Percentiles rank a stretch among this genome's conserved stretches.
phyloP scores from a whole-genome alignment of 2,113 vertebrate species.

The Hemibagrus wyckioides region DNA sequence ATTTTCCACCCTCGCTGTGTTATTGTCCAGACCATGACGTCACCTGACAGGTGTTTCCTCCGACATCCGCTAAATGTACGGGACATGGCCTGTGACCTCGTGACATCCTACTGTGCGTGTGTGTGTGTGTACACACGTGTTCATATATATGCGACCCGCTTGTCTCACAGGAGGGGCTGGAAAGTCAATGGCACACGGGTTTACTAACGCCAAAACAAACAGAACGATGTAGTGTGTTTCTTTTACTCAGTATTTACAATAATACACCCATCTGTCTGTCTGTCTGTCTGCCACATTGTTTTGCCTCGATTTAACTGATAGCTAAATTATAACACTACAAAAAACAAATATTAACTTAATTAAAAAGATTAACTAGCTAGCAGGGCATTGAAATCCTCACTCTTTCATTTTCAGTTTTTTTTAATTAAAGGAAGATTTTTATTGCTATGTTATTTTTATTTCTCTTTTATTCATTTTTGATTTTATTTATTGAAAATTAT shows the following conservation, averaged over 20 bases:
- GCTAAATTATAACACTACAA: background rate
- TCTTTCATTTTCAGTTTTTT: no score
- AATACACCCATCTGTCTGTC: background rate
- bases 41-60: conserved; percentile 77
- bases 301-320: background rate
- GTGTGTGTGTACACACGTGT: conserved; percentile 39
- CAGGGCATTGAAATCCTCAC: background rate
- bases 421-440: background rate
- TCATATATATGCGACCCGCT: background rate
- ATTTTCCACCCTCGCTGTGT: conserved; percentile 72
- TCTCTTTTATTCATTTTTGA: no score
- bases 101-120: conserved; percentile 65
- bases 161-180: conserved; percentile 16
- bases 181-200: conserved; percentile 12
- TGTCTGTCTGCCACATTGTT: background rate
- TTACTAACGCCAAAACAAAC: conserved; percentile 37
- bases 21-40: conserved; percentile 68
- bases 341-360: no score
- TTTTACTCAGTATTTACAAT: background rate
- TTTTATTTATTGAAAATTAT: no score
- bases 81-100: conserved; percentile 66
- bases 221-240: background rate
- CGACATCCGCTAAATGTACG: conserved; percentile 54
- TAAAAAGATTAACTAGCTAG: background rate
- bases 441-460: background rate